Base-by-base conservation (phyloP, 2,797 vertebrate species). In the Saxicola maurus region DNA sequence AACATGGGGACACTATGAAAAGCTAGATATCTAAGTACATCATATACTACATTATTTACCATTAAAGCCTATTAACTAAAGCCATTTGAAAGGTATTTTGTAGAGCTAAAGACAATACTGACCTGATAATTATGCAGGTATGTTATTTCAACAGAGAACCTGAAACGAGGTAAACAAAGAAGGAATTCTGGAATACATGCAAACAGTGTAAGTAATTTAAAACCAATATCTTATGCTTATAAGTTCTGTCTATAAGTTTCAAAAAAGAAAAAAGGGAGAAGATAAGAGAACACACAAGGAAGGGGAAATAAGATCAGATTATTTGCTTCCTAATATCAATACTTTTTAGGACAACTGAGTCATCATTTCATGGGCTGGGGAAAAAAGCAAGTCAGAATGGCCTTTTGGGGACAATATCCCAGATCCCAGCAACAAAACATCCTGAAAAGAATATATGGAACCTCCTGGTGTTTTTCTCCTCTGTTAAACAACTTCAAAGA, bases 161-260 rank as follows among this genome's bases (percentile, higher is more conserved):
- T 82, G 65, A 91, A 91, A 84, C 42, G 55, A 56, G 21, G 45
- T 73, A 91, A 88, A 92, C 23, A 83, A 83, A 72, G 48, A 86
- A 86, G n/a, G 67, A 90, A 86, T 88, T 86, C 67, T 79, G 64
- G 21, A 82, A 76, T n/a, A 84, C 19, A n/a, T 24, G 42, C 3
- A 86, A 91, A 72, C 4, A 40, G 6, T 24, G 3, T 42, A 65
- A 90, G 45, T 66, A 11, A 62, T 79, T 81, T 90, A 72, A 93
- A 91, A 24, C n/a, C 14, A 75, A 56, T 52, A 73, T 31, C 48
- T 10, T 64, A 10, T 49, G 20, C 13, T 79, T 69, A 69, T 52
- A 88, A 67, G 3, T 4, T 56, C 45, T 67, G 27, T 5, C 4
- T 52, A 45, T 45, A 45, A 23, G 45, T 90, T 79, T 60, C 23